These are phyloP conservation scores for Beris chalybata DNA, from an alignment of 2,888 invertebrate species.

Conservation along the genomic window DNA sequence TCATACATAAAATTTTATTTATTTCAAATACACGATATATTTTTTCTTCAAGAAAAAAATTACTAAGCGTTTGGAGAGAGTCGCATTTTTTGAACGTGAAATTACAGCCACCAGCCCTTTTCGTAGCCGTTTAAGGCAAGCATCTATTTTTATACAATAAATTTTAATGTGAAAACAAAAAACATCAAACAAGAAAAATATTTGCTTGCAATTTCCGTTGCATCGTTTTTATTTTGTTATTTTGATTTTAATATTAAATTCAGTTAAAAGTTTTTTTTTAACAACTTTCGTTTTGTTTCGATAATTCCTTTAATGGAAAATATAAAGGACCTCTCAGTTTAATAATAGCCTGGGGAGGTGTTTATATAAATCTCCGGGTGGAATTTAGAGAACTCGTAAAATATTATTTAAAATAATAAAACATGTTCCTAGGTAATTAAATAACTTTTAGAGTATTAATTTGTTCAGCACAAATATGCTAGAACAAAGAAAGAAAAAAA, in stretches of 20 bases:
- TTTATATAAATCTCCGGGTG: neutral
- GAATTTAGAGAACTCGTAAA: too few relatives aligned
- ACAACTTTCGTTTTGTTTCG: neutral
- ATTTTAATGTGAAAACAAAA: slow-evolving; percentile 1
- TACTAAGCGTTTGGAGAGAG: slow-evolving; percentile 41
- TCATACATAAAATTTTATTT: neutral
- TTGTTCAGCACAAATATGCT: too few relatives aligned
- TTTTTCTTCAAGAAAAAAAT: slow-evolving; percentile 39
- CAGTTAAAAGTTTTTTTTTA: slow-evolving; percentile 3
- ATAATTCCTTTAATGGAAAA: slow-evolving; percentile 1
- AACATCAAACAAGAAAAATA: neutral
- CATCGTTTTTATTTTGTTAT: slow-evolving; percentile 9
- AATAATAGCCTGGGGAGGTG: neutral
- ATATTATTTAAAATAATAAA: too few relatives aligned
- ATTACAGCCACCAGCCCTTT: slow-evolving; percentile 37
- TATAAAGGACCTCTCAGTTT: neutral
- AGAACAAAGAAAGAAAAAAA: too few relatives aligned
- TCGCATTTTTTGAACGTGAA: slow-evolving; percentile 40
- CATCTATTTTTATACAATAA: slow-evolving; percentile 16
- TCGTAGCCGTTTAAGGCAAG: slow-evolving; percentile 43
- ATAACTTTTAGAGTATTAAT: too few relatives aligned
- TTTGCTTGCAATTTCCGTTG: slow-evolving; percentile 13
- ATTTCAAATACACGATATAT: slow-evolving; percentile 4
- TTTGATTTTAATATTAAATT: slow-evolving; percentile 17
- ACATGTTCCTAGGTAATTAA: too few relatives aligned